phyloP scores from a whole-genome alignment of 2,797 vertebrate genomes.

The Pachyuromys duprasi region DNA sequence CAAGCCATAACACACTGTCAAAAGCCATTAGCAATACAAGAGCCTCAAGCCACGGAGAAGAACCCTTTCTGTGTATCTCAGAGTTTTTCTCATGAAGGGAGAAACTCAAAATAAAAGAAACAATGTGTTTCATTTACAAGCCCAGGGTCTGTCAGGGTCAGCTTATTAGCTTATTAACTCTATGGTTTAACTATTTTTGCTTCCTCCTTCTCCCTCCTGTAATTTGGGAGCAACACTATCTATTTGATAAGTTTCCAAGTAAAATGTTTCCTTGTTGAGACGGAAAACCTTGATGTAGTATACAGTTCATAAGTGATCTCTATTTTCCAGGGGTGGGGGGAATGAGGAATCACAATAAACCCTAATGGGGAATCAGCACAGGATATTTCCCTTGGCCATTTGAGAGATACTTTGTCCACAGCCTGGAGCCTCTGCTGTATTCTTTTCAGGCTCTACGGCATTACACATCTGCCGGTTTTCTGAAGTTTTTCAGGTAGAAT shows the following conservation, averaged over 20 bases:
- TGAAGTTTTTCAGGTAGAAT: constrained; percentile 61
- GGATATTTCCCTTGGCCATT: neutral
- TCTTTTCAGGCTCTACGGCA: neutral
- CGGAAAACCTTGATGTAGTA: constrained; percentile 46
- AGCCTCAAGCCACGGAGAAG: constrained; percentile 54
- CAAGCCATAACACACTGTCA: constrained; percentile 73
- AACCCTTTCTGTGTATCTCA: constrained; percentile 62
- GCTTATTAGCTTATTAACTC: neutral
- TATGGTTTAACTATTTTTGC: constrained; percentile 29
- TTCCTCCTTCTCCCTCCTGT: neutral
- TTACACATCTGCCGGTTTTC: constrained; percentile 54
- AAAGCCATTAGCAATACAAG: constrained; percentile 75
- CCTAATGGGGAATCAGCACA: neutral
- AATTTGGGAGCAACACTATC: constrained; percentile 31
- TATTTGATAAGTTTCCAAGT: constrained; percentile 24
- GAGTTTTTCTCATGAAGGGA: constrained; percentile 65
- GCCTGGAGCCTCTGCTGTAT: neutral
- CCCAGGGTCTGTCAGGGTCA: neutral
- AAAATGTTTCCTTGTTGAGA: constrained; percentile 17
- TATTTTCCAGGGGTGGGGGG: constrained; percentile 46
- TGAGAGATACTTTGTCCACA: constrained; percentile 11
- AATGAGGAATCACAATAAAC: neutral
- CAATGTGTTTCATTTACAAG: constrained; percentile 51
- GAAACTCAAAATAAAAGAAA: constrained; percentile 68
- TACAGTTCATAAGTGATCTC: neutral